Conservation (phyloP, 2,888 invertebrate species). For the Spialia ferax region DNA sequence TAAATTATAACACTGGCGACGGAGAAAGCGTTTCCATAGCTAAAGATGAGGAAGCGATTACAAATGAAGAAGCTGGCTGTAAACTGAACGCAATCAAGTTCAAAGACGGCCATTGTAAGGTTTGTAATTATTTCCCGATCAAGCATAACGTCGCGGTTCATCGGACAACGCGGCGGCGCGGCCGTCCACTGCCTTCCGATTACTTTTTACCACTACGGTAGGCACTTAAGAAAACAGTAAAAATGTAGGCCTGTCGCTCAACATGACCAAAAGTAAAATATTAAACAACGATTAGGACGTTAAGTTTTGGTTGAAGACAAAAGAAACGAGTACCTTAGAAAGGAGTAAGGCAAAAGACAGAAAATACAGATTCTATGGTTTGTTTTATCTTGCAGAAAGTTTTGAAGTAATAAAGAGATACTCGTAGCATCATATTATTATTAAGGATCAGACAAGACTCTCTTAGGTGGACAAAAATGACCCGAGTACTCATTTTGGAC, state of each 20-base stretch:
- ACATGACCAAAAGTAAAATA: not conserved
- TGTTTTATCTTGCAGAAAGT: no score
- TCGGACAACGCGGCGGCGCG: constrained; percentile 12
- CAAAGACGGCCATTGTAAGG: constrained; percentile 36
- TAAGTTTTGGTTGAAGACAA: no score
- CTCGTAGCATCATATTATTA: no score
- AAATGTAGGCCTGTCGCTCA: not conserved
- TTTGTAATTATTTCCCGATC: constrained; percentile 36
- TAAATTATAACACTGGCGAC: not conserved
- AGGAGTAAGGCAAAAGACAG: no score
- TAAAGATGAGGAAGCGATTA: constrained; percentile 14
- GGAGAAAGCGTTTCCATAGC: not conserved
- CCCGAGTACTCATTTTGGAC: no score
- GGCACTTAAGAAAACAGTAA: no score
- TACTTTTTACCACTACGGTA: constrained; percentile 1
- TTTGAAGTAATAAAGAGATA: no score
- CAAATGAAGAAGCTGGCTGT: not conserved
- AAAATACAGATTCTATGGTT: no score
- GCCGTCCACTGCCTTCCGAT: constrained; percentile 1
- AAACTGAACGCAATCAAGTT: constrained; percentile 37
- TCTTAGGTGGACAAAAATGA: no score
- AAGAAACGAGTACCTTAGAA: no score
- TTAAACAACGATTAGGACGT: no score
- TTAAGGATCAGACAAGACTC: no score
- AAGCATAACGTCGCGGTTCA: constrained; percentile 40